phyloP scores from a whole-genome alignment of 2,888 invertebrate species.

The Melinaea menophilus region DNA sequence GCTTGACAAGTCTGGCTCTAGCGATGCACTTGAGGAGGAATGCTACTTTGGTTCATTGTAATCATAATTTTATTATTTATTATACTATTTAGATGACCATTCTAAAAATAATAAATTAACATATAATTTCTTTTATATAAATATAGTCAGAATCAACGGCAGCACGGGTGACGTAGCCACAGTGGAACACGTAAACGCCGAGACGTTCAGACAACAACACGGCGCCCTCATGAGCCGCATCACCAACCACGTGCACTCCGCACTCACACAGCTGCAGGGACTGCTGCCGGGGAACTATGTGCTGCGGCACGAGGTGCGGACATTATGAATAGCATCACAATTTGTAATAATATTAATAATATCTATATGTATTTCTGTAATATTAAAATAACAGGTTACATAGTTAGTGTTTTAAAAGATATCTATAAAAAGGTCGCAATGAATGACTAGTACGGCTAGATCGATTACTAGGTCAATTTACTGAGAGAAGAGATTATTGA shows the following conservation, averaged over 20 bases:
- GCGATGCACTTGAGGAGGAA: constrained; percentile 47
- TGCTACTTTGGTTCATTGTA: constrained; percentile 52
- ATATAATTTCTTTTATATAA: not conserved
- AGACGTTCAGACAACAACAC: constrained; percentile 27
- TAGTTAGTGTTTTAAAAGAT: too few relatives aligned
- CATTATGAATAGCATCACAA: not conserved
- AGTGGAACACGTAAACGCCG: constrained; percentile 32
- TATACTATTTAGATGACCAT: not conserved
- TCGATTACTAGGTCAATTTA: too few relatives aligned
- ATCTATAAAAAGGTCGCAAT: too few relatives aligned
- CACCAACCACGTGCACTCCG: constrained; percentile 37
- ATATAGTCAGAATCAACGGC: constrained; percentile 54
- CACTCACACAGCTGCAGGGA: constrained; percentile 48
- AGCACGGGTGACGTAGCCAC: constrained; percentile 51
- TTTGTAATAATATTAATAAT: not conserved
- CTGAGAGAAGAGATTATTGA: too few relatives aligned
- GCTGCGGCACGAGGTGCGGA: constrained; percentile 52
- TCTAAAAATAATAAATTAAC: not conserved
- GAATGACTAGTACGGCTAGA: too few relatives aligned
- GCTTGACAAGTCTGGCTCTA: constrained; percentile 41
- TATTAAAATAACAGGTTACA: too few relatives aligned
- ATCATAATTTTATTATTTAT: not conserved
- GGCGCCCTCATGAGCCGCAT: constrained; percentile 24
- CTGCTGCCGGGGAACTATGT: constrained; percentile 55
- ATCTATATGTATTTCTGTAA: not conserved